phyloP scores from a whole-genome alignment of 2,888 invertebrate species.

The Acanthopleura granulata region DNA sequence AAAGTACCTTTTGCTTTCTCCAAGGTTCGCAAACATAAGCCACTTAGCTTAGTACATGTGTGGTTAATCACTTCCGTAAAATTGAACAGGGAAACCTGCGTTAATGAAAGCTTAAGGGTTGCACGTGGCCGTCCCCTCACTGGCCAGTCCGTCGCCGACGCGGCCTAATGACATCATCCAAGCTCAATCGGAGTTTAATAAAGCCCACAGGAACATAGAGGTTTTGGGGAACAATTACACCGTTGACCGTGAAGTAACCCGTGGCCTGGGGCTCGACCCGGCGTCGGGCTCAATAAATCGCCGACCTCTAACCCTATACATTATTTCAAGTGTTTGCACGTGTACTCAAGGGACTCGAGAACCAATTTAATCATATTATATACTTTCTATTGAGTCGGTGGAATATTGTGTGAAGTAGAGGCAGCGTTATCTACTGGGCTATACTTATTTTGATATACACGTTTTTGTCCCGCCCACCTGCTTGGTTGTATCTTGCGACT shows the following conservation, averaged over 20 bases:
- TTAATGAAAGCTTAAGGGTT: too few species aligned
- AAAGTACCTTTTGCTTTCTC: too few species aligned
- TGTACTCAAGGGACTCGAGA: background rate
- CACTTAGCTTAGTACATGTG: too few species aligned
- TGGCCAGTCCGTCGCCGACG: background rate
- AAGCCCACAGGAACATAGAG: background rate
- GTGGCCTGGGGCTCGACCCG: background rate
- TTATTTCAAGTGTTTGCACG: slow-evolving; percentile 15
- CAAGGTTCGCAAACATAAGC: too few species aligned
- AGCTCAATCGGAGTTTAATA: slow-evolving; percentile 9
- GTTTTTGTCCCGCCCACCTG: slow-evolving; percentile 15
- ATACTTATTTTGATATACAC: slow-evolving; percentile 19
- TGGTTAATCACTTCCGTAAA: too few species aligned
- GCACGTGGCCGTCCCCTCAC: background rate
- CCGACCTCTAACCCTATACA: background rate
- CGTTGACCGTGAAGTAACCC: slow-evolving; percentile 1
- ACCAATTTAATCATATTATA: slow-evolving; percentile 2
- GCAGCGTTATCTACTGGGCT: background rate
- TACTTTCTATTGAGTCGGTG: background rate
- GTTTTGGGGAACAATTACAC: background rate
- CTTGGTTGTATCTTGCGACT: background rate
- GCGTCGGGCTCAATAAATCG: background rate
- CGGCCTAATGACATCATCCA: background rate
- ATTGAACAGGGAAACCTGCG: too few species aligned
- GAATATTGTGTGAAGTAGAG: background rate